These are phyloP conservation scores for Lophochroa leadbeateri DNA, from an alignment of 2,113 vertebrate species.

Conservation along the genomic window DNA sequence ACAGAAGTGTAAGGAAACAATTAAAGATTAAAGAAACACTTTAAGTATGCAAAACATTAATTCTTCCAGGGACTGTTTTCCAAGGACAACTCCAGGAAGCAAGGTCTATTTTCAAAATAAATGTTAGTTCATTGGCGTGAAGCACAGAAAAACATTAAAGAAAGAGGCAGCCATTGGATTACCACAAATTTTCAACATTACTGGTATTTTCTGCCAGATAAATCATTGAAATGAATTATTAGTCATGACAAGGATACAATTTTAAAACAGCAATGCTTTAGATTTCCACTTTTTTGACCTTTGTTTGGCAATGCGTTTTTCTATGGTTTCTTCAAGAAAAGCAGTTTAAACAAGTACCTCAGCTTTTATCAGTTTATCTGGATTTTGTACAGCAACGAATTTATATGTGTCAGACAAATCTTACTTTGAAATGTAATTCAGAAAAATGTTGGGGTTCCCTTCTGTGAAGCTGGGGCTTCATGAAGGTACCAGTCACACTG, in stretches of 20 bases:
- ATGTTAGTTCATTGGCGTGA: slow-evolving; percentile 21
- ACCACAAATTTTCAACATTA: not conserved
- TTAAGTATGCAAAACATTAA: slow-evolving; percentile 28
- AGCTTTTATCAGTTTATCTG: not conserved
- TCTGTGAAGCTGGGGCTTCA: not conserved
- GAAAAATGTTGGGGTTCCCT: not conserved
- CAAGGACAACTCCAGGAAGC: slow-evolving; percentile 55
- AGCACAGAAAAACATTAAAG: slow-evolving; percentile 17
- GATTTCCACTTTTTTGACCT: not conserved
- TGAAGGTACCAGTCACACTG: not conserved
- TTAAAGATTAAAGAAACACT: slow-evolving; percentile 51
- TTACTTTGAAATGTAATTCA: not conserved
- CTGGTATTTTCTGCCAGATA: not conserved
- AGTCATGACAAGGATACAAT: not conserved
- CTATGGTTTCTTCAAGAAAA: not conserved
- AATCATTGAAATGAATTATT: not conserved
- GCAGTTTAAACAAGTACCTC: not conserved
- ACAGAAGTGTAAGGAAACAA: slow-evolving; percentile 44
- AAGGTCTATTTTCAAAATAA: slow-evolving; percentile 55
- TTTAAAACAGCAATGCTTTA: not conserved
- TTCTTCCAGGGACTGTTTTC: slow-evolving; percentile 52
- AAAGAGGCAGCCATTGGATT: not conserved
- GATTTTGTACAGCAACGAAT: not conserved
- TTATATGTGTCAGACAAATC: not conserved
- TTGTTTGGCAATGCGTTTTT: not conserved